These are phyloP conservation scores for Atethmia centrago DNA, from an alignment of 2,888 invertebrate species.

Conservation along the genomic window DNA sequence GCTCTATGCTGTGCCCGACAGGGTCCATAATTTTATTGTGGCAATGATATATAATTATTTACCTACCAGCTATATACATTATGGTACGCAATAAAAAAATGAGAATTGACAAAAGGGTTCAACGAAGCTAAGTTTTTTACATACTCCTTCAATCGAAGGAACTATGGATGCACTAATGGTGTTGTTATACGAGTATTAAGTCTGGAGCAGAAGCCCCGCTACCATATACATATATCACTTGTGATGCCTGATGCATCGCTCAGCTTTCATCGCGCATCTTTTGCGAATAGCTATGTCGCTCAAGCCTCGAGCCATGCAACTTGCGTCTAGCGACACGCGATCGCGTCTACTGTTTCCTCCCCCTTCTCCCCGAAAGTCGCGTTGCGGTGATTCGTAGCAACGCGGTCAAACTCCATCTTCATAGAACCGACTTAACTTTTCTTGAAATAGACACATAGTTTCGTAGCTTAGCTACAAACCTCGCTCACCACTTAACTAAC, in stretches of 20 bases:
- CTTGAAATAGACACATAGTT: neutral
- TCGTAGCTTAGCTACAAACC: too few species aligned
- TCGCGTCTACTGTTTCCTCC: neutral
- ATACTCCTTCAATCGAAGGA: neutral
- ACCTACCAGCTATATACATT: too few species aligned
- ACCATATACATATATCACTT: neutral
- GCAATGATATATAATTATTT: too few species aligned
- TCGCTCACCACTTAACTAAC: neutral
- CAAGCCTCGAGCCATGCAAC: neutral
- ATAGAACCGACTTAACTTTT: too few species aligned
- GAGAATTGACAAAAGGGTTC: too few species aligned
- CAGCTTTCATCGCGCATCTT: neutral
- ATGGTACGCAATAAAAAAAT: too few species aligned
- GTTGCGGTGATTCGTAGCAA: neutral
- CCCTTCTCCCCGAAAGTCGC: neutral
- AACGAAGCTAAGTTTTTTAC: neutral
- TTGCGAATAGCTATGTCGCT: neutral
- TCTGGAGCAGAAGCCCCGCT: neutral
- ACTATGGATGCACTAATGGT: neutral
- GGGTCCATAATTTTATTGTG: too few species aligned
- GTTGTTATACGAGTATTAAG: neutral
- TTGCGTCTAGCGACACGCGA: neutral
- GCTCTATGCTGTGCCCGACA: too few species aligned
- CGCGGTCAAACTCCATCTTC: neutral
- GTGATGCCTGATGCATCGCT: neutral